Evolutionary conservation across 2,113 vertebrate species (phyloP).

Genomic region (Passer montanus): DNA sequence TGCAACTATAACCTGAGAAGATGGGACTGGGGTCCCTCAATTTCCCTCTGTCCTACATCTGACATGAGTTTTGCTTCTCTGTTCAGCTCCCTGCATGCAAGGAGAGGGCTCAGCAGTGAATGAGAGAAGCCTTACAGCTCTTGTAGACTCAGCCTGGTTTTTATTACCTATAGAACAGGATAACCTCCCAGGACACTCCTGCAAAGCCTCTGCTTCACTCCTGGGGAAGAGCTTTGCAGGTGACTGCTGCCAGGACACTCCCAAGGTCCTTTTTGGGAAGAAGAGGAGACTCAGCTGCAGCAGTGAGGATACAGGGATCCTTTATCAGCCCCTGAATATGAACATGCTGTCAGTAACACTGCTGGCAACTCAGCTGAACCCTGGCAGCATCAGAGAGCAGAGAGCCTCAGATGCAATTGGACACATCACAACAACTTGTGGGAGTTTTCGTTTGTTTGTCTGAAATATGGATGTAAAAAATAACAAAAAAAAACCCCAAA

Average conservation of each 20-base stretch:
- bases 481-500: background rate
- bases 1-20: background rate
- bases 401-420: background rate
- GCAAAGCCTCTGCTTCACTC: background rate
- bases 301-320: background rate
- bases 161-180: background rate
- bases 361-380: background rate
- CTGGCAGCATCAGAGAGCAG: conserved; percentile 26
- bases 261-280: background rate
- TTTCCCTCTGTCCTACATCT: background rate
- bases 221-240: background rate
- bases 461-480: background rate
- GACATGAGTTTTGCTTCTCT: background rate
- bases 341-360: background rate
- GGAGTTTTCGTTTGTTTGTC: background rate
- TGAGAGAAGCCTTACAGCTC: background rate
- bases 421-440: background rate
- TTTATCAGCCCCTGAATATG: conserved; percentile 2
- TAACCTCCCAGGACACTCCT: background rate
- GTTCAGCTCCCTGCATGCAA: background rate
- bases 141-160: background rate
- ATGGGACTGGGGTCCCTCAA: background rate
- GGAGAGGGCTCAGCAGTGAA: background rate
- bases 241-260: background rate
- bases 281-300: background rate